Evolutionary conservation across 2,113 vertebrate species (phyloP), one percentile per base, ranked within the genome.

Genomic region (Daboia siamensis): DNA sequence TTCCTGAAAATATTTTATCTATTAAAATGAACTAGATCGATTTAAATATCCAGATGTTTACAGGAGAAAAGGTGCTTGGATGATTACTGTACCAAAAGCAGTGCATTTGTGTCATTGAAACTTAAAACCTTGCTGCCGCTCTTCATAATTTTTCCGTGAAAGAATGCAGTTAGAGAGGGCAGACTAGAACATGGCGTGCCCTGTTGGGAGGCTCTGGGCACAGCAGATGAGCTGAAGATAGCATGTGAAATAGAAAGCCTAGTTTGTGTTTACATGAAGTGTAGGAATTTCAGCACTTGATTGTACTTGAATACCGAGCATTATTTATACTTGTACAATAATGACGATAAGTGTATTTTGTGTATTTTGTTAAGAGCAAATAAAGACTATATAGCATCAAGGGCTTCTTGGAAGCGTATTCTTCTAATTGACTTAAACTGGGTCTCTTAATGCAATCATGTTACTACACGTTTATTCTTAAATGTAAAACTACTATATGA

Each of bases 311-410:
- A 97, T 98, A 97, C 95, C 93, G 96, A 97, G 92, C 95, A 95
- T 97, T 98, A 98, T 98, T 98, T 98, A 98, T 98, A 98, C 93
- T 94, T 98, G 97, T 98, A 98, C 94, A 95, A 95, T 97, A 97
- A 96, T 97, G 94, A 97, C 92, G 93, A 96, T 97, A 95, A 97
- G 95, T 98, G 95, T 96, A 96, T 97, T 97, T 97, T 97, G 95
- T 97, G 95, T 97, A 92, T 97, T 97, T 97, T 98, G 96, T 98
- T 97, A 96, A 97, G 97, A 95, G 94, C 97, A 97, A 98, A 98
- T 98, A 98, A 98, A 98, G 93, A 97, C 9, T 94, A 87, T 96
- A 92, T 97, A 97, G 95, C 95, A 97, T 95, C 94, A 96, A 1
- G 4, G 94, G 91, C 93, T 93, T 95, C 87, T 92, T 96, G 93